Conservation (phyloP, 2,888 invertebrate genomes). For the Leistus spinibarbis region DNA sequence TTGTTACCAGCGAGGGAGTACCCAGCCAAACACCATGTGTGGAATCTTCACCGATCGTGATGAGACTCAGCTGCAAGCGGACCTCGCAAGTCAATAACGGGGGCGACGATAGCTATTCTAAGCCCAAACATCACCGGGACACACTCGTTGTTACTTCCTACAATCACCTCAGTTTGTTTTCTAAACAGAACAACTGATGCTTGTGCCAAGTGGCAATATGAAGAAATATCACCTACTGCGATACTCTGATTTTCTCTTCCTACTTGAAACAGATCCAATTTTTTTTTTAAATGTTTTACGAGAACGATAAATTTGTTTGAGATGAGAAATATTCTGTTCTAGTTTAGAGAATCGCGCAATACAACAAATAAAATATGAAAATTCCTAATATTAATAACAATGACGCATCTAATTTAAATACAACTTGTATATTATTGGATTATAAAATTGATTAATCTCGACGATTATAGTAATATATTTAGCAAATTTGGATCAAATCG, state of each 20-base stretch:
- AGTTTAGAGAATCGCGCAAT: not conserved
- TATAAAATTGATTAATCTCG: no score
- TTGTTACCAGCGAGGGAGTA: not conserved
- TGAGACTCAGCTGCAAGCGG: not conserved
- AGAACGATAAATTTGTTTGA: not conserved
- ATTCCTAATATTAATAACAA: no score
- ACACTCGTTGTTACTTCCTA: slow-evolving; percentile 11
- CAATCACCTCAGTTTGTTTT: not conserved
- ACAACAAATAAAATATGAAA: not conserved
- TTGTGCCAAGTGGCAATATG: not conserved
- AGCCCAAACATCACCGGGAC: slow-evolving; percentile 21
- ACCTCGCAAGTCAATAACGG: slow-evolving; percentile 24
- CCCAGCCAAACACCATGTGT: not conserved
- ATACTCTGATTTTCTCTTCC: not conserved
- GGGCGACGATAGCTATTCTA: slow-evolving; percentile 34
- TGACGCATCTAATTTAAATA: no score
- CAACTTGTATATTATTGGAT: no score
- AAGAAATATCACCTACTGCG: not conserved
- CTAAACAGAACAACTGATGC: not conserved
- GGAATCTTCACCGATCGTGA: not conserved
- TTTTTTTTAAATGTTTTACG: not conserved
- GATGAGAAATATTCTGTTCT: not conserved
- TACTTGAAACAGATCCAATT: not conserved
- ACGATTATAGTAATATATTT: no score
- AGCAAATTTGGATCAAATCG: no score